These are phyloP conservation scores for Momotus momota DNA, from an alignment of 2,797 vertebrate species.

Conservation along the genomic window DNA sequence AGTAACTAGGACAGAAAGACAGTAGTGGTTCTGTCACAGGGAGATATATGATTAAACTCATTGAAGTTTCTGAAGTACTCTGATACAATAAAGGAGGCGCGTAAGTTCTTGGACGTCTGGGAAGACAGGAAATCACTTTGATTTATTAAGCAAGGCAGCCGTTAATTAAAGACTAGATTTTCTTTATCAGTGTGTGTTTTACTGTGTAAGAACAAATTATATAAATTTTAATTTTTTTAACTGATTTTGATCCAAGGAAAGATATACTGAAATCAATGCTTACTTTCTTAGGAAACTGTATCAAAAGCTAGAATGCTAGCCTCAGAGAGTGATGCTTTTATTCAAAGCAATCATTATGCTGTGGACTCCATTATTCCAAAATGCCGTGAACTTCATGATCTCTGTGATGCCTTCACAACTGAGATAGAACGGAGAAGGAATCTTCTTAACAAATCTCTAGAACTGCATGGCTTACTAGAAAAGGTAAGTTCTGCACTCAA, in stretches of 20 bases:
- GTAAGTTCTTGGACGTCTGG: neutral
- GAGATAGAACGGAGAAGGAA: slow-evolving; percentile 79
- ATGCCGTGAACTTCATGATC: slow-evolving; percentile 87
- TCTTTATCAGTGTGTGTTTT: neutral
- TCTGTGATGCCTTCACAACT: slow-evolving; percentile 79
- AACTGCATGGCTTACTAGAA: slow-evolving; percentile 89
- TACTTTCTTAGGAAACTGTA: slow-evolving; percentile 83
- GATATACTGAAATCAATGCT: neutral
- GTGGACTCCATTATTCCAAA: slow-evolving; percentile 95
- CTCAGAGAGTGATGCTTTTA: slow-evolving; percentile 85
- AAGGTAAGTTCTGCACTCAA: slow-evolving; percentile 78
- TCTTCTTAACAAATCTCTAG: slow-evolving; percentile 88
- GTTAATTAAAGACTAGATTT: neutral
- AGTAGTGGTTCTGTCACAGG: neutral
- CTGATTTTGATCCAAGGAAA: neutral
- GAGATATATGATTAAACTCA: neutral
- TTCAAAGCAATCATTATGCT: slow-evolving; percentile 91
- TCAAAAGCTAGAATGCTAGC: slow-evolving; percentile 82
- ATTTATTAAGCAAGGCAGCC: neutral
- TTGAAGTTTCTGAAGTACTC: neutral
- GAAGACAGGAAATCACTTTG: neutral
- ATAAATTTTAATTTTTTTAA: neutral
- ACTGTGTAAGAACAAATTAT: neutral
- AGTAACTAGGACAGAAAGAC: neutral
- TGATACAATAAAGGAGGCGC: neutral